phyloP scores from a whole-genome alignment of 2,888 invertebrate genomes.

The Melanostoma scalare region DNA sequence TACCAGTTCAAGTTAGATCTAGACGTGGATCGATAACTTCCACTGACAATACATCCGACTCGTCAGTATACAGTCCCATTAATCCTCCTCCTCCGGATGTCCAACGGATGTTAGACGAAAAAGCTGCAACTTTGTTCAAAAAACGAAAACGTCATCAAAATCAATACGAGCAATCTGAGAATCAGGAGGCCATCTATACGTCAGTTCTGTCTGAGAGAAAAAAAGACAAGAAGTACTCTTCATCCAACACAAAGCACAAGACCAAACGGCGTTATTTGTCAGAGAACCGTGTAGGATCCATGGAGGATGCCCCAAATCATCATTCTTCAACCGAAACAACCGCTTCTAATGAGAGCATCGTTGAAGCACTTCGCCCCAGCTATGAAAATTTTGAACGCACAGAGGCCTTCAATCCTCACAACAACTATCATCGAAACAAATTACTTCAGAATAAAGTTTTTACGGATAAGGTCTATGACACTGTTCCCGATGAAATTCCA shows the following conservation, averaged over 20 bases:
- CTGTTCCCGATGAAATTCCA: slow-evolving; percentile 74
- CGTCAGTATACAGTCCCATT: slow-evolving; percentile 81
- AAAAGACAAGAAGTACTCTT: slow-evolving; percentile 75
- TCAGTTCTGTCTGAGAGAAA: slow-evolving; percentile 79
- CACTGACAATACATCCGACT: slow-evolving; percentile 81
- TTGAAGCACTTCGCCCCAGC: slow-evolving; percentile 75
- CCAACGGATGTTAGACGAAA: slow-evolving; percentile 80
- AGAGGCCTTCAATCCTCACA: slow-evolving; percentile 81
- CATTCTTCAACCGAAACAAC: slow-evolving; percentile 79
- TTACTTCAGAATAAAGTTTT: slow-evolving; percentile 78
- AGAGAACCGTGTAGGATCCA: slow-evolving; percentile 81
- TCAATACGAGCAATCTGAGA: slow-evolving; percentile 79
- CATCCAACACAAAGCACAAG: slow-evolving; percentile 76
- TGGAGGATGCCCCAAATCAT: slow-evolving; percentile 79
- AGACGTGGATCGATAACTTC: slow-evolving; percentile 79
- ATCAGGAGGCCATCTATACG: slow-evolving; percentile 79
- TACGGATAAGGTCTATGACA: slow-evolving; percentile 75
- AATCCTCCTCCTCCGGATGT: slow-evolving; percentile 80
- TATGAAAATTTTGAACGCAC: slow-evolving; percentile 79
- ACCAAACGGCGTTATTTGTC: slow-evolving; percentile 80
- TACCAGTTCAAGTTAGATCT: slow-evolving; percentile 75
- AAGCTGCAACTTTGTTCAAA: slow-evolving; percentile 79
- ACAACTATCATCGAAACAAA: slow-evolving; percentile 80
- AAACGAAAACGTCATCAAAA: slow-evolving; percentile 78
- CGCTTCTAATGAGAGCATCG: slow-evolving; percentile 75